Conservation (phyloP, 2,797 vertebrate species). For the Helicolenus hilgendorfi region DNA sequence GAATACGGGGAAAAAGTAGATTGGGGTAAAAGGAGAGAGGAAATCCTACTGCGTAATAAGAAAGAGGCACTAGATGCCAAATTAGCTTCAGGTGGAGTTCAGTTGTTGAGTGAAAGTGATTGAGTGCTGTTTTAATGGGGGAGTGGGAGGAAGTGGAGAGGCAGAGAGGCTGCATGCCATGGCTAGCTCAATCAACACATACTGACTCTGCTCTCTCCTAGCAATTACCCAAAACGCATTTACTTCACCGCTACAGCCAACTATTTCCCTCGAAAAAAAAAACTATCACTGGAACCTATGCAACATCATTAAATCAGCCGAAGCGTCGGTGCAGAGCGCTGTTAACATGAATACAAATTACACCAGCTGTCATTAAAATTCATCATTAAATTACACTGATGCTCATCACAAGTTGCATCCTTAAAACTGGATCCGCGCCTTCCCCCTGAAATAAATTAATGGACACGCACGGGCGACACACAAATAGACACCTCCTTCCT, state of each 20-base stretch:
- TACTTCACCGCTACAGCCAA: constrained; percentile 45
- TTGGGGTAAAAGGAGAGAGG: background rate
- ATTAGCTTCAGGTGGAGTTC: constrained; percentile 66
- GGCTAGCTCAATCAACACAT: constrained; percentile 61
- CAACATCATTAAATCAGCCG: constrained; percentile 66
- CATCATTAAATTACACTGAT: constrained; percentile 58
- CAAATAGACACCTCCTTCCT: background rate
- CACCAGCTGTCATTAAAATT: constrained; percentile 62
- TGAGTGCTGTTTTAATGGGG: constrained; percentile 71
- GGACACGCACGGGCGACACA: background rate
- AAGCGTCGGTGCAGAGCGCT: constrained; percentile 29
- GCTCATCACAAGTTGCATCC: constrained; percentile 44
- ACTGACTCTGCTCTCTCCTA: constrained; percentile 51
- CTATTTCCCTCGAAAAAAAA: constrained; percentile 21
- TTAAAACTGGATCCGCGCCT: constrained; percentile 19
- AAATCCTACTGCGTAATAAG: constrained; percentile 28
- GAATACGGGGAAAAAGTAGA: background rate
- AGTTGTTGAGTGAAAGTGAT: constrained; percentile 61
- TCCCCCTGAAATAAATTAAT: constrained; percentile 28
- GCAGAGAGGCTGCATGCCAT: constrained; percentile 42
- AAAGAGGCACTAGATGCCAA: constrained; percentile 41
- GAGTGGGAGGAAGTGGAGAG: constrained; percentile 63
- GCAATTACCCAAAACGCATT: constrained; percentile 75
- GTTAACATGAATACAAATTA: constrained; percentile 63
- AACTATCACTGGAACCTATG: constrained; percentile 43